Base-by-base conservation (phyloP, 2,797 vertebrate genomes). In the Micromesistius poutassou region DNA sequence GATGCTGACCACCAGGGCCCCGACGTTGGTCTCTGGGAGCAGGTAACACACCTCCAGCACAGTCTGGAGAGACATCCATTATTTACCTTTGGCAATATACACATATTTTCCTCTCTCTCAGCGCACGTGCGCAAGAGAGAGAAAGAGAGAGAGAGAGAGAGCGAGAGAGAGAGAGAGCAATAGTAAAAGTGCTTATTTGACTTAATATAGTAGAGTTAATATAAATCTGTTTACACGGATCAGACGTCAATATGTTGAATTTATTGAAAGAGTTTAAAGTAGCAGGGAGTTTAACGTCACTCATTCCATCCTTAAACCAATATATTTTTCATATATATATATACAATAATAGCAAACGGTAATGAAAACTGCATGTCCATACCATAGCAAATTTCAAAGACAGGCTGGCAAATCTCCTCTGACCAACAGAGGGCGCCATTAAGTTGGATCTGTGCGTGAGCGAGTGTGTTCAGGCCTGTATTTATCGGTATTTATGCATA, bases 1-100 rank as follows among this genome's bases (percentile, higher is more conserved):
- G 2, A 94, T 72, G 4, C 95, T 95, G 0, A 95, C 96, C 77
- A 98, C 91, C 76, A 98, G 46, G 0, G 95, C 94, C 73, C 96
- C 96, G 0, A 95, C 80, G 0, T 95, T 95, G 2, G 94, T 96
- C 30, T 93, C 0, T 1, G 94, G 94, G 30, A 98, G 73, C 81
- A 95, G 91, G 84, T 77, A 78, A 84, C 95, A 96, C 72, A 97
- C 76, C 16, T 97, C 95, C 0, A 97, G 30, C 80, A 97, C 1
- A 0, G 94, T 96, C 98, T 99, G 90, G 0, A 80, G 62, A 76
- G 55, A 55, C 42, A 38, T 10, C 36, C 1, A 7, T 46, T 46
- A 46, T 16, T 46, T 46, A 2, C 14, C 42, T 14, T 46, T 46
- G 42, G 36, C 36, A 38, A 38, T 46, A 14, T 40, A 7, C 6